Evolutionary conservation across 1,140 invertebrate genomes (phyloP), one percentile per base, ranked within the genome.

Genomic region (Heliconius hewitsoni): DNA sequence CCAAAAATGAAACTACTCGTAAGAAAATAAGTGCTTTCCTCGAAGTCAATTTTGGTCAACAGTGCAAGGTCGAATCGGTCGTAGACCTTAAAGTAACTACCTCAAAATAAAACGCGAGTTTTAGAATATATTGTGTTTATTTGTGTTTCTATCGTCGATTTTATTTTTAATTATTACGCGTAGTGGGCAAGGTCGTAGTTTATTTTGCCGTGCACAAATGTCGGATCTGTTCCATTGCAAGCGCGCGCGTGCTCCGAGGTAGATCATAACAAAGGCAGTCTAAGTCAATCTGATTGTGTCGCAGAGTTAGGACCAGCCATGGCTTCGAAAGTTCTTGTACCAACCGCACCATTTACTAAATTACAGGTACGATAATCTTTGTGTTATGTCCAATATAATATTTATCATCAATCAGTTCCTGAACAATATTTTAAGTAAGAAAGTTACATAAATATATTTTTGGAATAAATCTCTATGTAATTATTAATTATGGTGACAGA

Each of bases 251-350:
- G 89, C 85, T 84, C 82, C 84, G 84, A 86, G 83, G 81, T 87
- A 87, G 86, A 85, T 77, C 83, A 84, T 76, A 85, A 88, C 86
- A 90, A 90, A 87, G 86, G 82, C 80, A 78, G 73, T 75, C 73
- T 30, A 27, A 70, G 72, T 71, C 39, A 16, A 55, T 71, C 78
- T 74, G 52, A 50, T 81, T 70, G 72, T 71, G 52, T 74, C 52
- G 55, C 46, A 74, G 77, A 82, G 81, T 82, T 73, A 77, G 55
- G 73, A 79, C 78, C 79, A 82, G 79, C 74, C 60, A 94, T 94
- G 93, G 91, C 93, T 83, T 94, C 91, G n/a, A 94, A 94, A 79
- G 93, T 94, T 8, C 86, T 94, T 34, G 93, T 94, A 74, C 93
- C 91, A 39, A 85, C 89, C 46, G 85, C 88, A 8, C 91, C 93